Base-by-base conservation (phyloP, 2,113 vertebrate species). In the Stigmatopora argus region DNA sequence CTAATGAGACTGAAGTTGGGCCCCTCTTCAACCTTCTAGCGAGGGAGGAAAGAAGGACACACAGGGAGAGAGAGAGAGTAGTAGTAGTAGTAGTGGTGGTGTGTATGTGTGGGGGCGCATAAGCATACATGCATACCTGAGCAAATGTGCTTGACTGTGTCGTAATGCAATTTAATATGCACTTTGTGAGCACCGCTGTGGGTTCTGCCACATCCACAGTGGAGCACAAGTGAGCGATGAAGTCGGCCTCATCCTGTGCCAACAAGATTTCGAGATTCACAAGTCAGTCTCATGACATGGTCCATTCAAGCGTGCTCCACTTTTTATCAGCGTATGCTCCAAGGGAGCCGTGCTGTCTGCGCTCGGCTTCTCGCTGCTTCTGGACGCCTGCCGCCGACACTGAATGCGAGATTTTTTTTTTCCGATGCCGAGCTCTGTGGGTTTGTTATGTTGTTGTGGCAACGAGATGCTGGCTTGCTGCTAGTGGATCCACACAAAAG, bases 1-100 rank as follows among this genome's bases (percentile, higher is more conserved):
- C 88, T 91, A 92, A 92, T 92, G 90, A 91, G 89, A 87, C 78
- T 87, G 79, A 86, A 89, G 84, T 83, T 83, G 86, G 89, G 87
- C 85, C 86, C 78, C 83, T 84, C 74, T 80, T 77, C 67, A 76
- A 57, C 60, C 73, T 60, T 71, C 64, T 69, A 64, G 81, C 5
- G 77, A 65, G 70, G 68, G 64, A 69, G 80, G 60, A 72, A 67
- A 72, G 66, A 62, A 77, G 74, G 73, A 74, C 72, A 76, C 69
- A 67, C 66, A 70, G 55, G 66, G 62, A 0, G 55, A 46, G 61
- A 57, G 48, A 35, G 41, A 10, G 61, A 58, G 0, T 60, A 45
- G 52, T 58, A 59, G 46, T 45, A 47, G 31, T 13, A 2, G 17
- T 6, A 34, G 56, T 58, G 31, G 18, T 15, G 17, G 56, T 58